Percentiles rank a stretch among this genome's conserved stretches.
Evolutionary conservation across 1,140 invertebrate genomes (phyloP).

Genomic region (Stegodyphus mimosarum): DNA sequence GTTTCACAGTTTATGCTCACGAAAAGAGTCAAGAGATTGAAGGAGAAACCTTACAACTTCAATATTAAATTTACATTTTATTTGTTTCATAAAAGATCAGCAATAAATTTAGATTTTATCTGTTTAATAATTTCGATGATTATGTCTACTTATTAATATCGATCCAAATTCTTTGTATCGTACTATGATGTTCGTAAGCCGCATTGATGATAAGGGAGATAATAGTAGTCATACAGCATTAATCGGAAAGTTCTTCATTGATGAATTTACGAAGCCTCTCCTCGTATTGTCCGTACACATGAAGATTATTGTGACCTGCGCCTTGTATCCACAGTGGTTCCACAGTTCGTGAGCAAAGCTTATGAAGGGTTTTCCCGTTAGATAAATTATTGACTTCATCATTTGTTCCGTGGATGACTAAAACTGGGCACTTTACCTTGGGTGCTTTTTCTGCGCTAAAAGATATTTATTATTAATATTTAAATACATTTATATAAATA

Average conservation of each 20-base stretch:
- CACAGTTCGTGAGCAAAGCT: constrained; percentile 94
- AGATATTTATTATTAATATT: constrained; percentile 1
- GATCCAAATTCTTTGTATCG: neutral
- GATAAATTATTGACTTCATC: constrained; percentile 99
- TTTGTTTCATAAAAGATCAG: too few relatives aligned
- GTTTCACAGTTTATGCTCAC: too few relatives aligned
- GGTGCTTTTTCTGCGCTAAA: constrained; percentile 93
- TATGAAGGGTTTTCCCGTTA: constrained; percentile 97
- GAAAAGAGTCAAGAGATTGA: too few relatives aligned
- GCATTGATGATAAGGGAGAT: neutral
- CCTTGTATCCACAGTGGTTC: constrained; percentile 98
- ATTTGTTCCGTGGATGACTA: constrained; percentile 99
- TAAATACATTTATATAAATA: too few relatives aligned
- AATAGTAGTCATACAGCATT: neutral
- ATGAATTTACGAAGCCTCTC: constrained; percentile 98
- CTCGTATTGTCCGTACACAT: constrained; percentile 95
- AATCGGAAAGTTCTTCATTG: constrained; percentile 81
- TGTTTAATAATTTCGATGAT: too few relatives aligned
- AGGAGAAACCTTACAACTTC: too few relatives aligned
- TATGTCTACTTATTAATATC: too few relatives aligned
- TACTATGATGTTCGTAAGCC: constrained; percentile 11
- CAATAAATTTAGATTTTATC: too few relatives aligned
- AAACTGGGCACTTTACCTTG: constrained; percentile 96
- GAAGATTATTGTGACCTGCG: constrained; percentile 99
- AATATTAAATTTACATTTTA: too few relatives aligned